phyloP scores from a whole-genome alignment of 2,797 vertebrate genomes.

The Buphagus erythrorhynchus region DNA sequence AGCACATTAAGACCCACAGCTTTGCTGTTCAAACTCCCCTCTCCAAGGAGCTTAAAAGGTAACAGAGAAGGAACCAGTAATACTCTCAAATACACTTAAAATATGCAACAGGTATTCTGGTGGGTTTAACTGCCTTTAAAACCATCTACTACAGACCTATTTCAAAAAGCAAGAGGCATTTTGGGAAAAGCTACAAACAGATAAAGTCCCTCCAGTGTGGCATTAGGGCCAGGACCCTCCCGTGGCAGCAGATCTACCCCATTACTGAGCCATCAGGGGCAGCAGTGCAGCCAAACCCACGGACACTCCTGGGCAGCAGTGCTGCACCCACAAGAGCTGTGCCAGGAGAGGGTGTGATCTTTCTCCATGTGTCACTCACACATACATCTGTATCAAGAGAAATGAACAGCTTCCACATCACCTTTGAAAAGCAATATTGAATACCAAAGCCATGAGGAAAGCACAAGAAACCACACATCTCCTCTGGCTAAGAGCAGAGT shows the following conservation, averaged over 20 bases:
- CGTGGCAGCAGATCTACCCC: not conserved
- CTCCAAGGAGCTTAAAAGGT: not conserved
- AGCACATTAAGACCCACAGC: not conserved
- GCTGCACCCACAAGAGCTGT: not conserved
- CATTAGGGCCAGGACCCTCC: not conserved
- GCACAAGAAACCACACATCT: not conserved
- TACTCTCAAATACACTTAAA: not conserved
- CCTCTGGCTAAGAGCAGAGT: not conserved
- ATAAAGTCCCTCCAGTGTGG: rapidly evolving
- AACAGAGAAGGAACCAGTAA: not conserved
- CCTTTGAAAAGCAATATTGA: not conserved
- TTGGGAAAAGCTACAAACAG: not conserved
- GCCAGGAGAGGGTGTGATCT: not conserved
- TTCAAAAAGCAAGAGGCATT: not conserved
- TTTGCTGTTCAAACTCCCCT: not conserved
- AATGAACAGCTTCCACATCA: not conserved
- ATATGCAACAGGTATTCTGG: not conserved
- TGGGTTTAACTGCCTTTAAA: not conserved
- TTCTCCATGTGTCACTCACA: not conserved
- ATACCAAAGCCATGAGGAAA: not conserved
- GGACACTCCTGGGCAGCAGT: not conserved
- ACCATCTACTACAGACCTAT: not conserved
- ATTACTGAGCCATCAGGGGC: rapidly evolving
- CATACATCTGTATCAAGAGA: not conserved
- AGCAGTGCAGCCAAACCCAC: not conserved